Conservation (phyloP, 1,140 invertebrate genomes). For the Dolichoris vasculosae region DNA sequence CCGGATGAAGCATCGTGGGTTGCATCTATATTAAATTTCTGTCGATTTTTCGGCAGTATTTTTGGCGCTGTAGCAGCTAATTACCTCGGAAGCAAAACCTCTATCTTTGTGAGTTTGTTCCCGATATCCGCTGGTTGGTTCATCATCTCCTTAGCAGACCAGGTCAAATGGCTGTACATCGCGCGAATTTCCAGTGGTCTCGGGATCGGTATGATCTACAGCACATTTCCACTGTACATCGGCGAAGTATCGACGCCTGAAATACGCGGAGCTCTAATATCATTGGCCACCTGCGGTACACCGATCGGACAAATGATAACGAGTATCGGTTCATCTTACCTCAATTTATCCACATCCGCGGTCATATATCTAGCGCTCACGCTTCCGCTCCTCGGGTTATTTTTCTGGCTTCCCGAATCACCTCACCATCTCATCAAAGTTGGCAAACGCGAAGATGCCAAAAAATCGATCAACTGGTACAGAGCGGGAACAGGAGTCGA, state of each 20-base stretch:
- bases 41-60: conserved; percentile 66
- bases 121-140: conserved; percentile 80
- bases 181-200: conserved; percentile 77
- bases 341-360: conserved; percentile 76
- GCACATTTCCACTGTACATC: conserved; percentile 80
- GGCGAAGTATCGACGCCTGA: conserved; percentile 79
- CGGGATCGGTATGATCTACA: conserved; percentile 80
- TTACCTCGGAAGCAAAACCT: conserved; percentile 79
- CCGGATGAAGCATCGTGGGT: conserved; percentile 80
- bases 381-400: conserved; percentile 81
- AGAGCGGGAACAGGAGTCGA: conserved; percentile 37
- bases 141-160: conserved; percentile 74
- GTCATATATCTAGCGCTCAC: conserved; percentile 80
- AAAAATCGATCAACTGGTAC: conserved; percentile 67
- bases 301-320: conserved; percentile 82
- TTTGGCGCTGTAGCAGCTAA: conserved; percentile 66
- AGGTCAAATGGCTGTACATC: conserved; percentile 75
- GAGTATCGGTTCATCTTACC: conserved; percentile 79
- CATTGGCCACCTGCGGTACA: conserved; percentile 75
- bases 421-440: conserved; percentile 80
- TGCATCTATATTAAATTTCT: conserved; percentile 74
- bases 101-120: conserved; percentile 77
- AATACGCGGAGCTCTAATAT: conserved; percentile 79
- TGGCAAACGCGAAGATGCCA: conserved; percentile 76
- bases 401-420: conserved; percentile 81